Percentiles rank a stretch among this genome's conserved stretches.
These are phyloP conservation scores for Coelopa frigida DNA, from an alignment of 1,140 invertebrate species.

Conservation along the genomic window DNA sequence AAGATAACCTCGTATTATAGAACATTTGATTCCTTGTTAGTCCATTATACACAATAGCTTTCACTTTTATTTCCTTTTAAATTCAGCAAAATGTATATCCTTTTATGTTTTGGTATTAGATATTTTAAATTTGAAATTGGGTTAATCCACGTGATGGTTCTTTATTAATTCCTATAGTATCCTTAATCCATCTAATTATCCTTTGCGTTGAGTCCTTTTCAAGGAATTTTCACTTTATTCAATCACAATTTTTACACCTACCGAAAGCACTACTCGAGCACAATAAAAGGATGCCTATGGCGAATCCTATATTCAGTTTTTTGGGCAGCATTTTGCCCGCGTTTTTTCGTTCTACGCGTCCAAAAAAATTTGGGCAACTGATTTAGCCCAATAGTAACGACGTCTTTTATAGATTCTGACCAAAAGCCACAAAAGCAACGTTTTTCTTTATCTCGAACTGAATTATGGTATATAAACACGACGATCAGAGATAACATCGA, in stretches of 20 bases:
- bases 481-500: neutral
- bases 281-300: slow-evolving; percentile 23
- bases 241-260: slow-evolving; percentile 17
- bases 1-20: too few species aligned
- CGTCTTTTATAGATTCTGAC: neutral
- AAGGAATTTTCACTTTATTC: slow-evolving; percentile 5
- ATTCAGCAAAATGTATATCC: neutral
- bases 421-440: neutral
- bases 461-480: neutral
- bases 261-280: slow-evolving; percentile 22
- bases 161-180: neutral
- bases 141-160: neutral
- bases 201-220: neutral
- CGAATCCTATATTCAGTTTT: slow-evolving; percentile 21
- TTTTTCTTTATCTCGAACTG: neutral
- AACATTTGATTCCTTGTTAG: too few species aligned
- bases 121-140: neutral
- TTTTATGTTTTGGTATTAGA: neutral
- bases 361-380: slow-evolving; percentile 26
- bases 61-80: too few species aligned
- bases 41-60: too few species aligned
- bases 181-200: neutral
- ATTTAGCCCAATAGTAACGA: slow-evolving; percentile 16
- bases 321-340: slow-evolving; percentile 20
- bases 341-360: slow-evolving; percentile 14